Percentiles rank a stretch among this genome's conserved stretches.
These are phyloP conservation scores for Papilio polyxenes DNA, from an alignment of 1,140 invertebrate species.

Conservation along the genomic window DNA sequence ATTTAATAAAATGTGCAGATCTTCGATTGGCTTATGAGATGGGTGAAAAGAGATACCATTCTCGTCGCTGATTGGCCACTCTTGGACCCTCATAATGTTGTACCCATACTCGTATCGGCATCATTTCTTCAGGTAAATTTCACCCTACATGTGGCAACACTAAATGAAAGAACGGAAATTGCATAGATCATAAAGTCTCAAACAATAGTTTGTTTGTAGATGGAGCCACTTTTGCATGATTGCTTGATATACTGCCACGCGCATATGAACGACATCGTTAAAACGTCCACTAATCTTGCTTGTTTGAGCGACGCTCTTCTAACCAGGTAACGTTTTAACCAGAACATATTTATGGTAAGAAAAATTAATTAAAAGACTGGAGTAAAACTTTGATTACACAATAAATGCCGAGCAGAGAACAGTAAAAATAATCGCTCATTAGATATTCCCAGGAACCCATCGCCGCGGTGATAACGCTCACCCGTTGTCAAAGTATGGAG, in stretches of 20 bases:
- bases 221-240: constrained; percentile 92
- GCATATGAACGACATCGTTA: constrained; percentile 90
- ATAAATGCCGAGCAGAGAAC: neutral
- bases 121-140: constrained; percentile 88
- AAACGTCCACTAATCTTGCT: constrained; percentile 88
- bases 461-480: neutral
- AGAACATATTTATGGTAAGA: neutral
- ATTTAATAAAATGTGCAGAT: too few species aligned
- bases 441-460: neutral
- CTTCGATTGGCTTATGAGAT: constrained; percentile 99
- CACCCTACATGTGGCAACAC: neutral
- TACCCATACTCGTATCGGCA: constrained; percentile 95
- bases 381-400: neutral
- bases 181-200: neutral
- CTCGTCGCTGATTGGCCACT: constrained; percentile 85
- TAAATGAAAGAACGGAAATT: constrained; percentile 14
- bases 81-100: constrained; percentile 91
- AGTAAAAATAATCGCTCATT: neutral
- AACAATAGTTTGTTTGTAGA: constrained; percentile 78
- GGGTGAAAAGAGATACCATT: constrained; percentile 89
- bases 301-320: constrained; percentile 91
- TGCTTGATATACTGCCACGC: constrained; percentile 90
- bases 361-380: neutral
- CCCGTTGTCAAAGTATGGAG: neutral
- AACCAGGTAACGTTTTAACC: constrained; percentile 79